phyloP scores from a whole-genome alignment of 2,113 vertebrate species.

The Lates calcarifer region DNA sequence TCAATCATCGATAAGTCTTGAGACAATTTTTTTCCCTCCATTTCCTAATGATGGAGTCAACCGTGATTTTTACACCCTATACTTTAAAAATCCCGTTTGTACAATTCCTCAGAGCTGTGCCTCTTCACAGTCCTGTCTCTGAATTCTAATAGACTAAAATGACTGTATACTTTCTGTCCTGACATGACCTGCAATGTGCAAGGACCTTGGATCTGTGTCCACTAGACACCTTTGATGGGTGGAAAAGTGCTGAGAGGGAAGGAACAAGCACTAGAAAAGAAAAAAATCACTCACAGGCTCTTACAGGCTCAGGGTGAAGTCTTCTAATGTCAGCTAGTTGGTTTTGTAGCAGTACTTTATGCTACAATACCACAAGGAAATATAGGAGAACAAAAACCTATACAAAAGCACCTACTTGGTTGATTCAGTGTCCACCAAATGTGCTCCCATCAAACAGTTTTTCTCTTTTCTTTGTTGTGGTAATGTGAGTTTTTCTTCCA shows the following conservation, averaged over 20 bases:
- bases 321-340: slow-evolving; percentile 9
- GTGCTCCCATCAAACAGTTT: slow-evolving; percentile 21
- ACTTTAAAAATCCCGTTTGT: slow-evolving; percentile 1
- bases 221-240: slow-evolving; percentile 32
- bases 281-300: neutral
- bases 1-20: slow-evolving; percentile 12
- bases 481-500: slow-evolving; percentile 11
- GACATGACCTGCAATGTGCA: slow-evolving; percentile 18
- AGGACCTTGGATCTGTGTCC: slow-evolving; percentile 16
- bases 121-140: slow-evolving; percentile 24
- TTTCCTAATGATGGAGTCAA: slow-evolving; percentile 2
- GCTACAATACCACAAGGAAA: slow-evolving; percentile 10
- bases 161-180: slow-evolving; percentile 19
- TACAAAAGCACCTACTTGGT: neutral
- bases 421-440: neutral
- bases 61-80: neutral
- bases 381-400: slow-evolving; percentile 5
- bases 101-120: slow-evolving; percentile 9
- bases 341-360: neutral
- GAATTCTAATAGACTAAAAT: slow-evolving; percentile 38
- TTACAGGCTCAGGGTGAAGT: slow-evolving; percentile 21
- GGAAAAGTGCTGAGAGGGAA: slow-evolving; percentile 10
- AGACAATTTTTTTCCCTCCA: neutral
- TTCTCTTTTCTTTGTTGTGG: slow-evolving; percentile 33
- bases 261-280: neutral